Base-by-base conservation (phyloP, 2,888 invertebrate genomes). In the Synergus laeviventris region DNA sequence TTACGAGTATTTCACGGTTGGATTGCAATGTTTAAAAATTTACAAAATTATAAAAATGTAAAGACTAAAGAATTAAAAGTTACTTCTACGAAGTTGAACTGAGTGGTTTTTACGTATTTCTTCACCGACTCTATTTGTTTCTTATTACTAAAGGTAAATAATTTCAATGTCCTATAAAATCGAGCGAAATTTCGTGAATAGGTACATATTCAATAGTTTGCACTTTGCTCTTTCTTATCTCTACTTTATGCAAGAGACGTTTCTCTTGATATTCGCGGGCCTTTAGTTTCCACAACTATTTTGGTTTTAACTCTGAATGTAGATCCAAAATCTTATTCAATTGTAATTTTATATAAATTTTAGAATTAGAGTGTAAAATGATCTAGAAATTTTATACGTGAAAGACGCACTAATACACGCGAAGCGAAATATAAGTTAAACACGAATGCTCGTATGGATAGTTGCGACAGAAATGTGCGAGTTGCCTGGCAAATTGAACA, bases 401-500 rank as follows among this genome's bases (percentile, higher is more conserved):
- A 4, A 24, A 16, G 16, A 16, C 24, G 45, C 24, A 14, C 24
- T 36, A 31, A 49, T 73, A 54, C 38, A 78, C 76, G 78, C 76
- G 77, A 80, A 77, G 78, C 70, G 77, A 81, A 81, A 54, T 54
- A 78, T 78, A 77, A 75, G 76, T 54, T 78, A 74, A 76, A 64
- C 38, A 73, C 24, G 31, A 73, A 56, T 74, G 64, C 45, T 76
- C 64, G 64, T 77, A 76, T 74, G 36, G 74, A 77, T 76, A 66
- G 74, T 81, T 79, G 79, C 81, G 78, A 78, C 77, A 79, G 77
- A 77, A 80, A 78, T 74, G 78, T 66, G 66, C 66, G 21, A 45
- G 66, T 66, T 66, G 66, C 21, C 78, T 76, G 75, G 76, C 76
- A 79, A 81, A 79, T 79, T 81, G 76, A 79, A 81, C 79, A 81